A percentile compares a stretch with the other conserved stretches of the same genome.
Evolutionary conservation across 2,113 vertebrate genomes (phyloP).

Genomic region (Megalops atlanticus): DNA sequence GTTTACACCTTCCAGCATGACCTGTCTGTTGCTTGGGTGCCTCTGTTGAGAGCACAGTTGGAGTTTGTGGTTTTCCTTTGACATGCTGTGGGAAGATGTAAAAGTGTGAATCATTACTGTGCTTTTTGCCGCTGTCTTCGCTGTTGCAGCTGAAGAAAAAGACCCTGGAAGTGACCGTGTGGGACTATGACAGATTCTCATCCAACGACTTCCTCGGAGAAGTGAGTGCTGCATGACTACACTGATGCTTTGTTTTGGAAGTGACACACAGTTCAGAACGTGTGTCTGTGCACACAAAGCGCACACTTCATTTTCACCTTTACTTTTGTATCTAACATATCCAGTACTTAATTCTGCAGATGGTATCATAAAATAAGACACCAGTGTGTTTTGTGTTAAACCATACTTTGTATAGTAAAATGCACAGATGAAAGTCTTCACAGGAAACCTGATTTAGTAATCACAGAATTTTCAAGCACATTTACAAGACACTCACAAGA

Average conservation of each 20-base stretch:
- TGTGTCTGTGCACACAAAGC: too few species aligned
- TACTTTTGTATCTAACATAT: too few species aligned
- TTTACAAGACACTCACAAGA: too few species aligned
- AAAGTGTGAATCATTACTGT: not conserved
- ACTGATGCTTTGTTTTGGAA: slow-evolving; percentile 9
- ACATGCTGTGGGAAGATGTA: not conserved
- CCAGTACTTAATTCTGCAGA: too few species aligned
- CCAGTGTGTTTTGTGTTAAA: too few species aligned
- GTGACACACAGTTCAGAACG: slow-evolving; percentile 27
- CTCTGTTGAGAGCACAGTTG: not conserved
- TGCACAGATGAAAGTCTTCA: too few species aligned
- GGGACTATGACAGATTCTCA: slow-evolving; percentile 98
- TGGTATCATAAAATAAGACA: too few species aligned
- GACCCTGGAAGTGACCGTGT: slow-evolving; percentile 96
- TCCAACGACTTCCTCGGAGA: slow-evolving; percentile 98
- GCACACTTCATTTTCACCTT: too few species aligned
- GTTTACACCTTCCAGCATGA: not conserved
- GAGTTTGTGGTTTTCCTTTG: not conserved
- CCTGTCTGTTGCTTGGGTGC: not conserved
- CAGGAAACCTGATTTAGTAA: too few species aligned
- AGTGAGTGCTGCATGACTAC: slow-evolving; percentile 72
- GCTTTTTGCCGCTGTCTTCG: slow-evolving; percentile 27
- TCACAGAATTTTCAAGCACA: too few species aligned
- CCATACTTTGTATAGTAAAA: too few species aligned
- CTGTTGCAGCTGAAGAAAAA: slow-evolving; percentile 92